Evolutionary conservation across 2,113 vertebrate genomes (phyloP), one percentile per base, ranked within the genome.

Genomic region (Micronycteris hirsuta): DNA sequence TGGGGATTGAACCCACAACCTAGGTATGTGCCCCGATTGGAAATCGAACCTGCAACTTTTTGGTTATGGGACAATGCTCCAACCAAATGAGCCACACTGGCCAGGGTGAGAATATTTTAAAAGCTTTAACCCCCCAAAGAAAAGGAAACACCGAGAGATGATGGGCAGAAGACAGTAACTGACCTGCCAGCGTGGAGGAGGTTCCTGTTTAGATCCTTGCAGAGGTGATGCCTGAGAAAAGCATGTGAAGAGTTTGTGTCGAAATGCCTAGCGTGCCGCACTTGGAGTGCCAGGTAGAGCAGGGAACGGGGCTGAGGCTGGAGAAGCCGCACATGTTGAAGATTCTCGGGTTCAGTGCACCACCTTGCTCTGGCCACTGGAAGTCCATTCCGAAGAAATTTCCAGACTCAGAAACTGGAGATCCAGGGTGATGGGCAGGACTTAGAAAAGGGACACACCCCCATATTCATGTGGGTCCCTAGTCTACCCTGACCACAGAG

Each of bases 231-330:
- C 28, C 92, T 1, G 15, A 28, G 76, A n/a, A 52, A 81, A 28
- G 28, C 85, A 9, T 5, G 38, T 15, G 41, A 20, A 19, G 20
- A 28, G 2, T 3, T 28, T 11, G 56, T 45, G 58, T 56, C 0
- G 0, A 24, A 38, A 56, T 8, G 0, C 16, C n/a, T 9, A 43
- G 31, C 0, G 0, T 16, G 24, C 38, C 5, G 7, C 74, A 54
- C 12, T 0, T 33, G 24, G 45, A 43, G 61, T 5, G 7, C 61
- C 61, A 24, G 83, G 63, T 20, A 24, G 3, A 13, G 49, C 15
- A 9, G 38, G 54, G n/a, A 76, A 24, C 7, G 4, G 20, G 10
- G 38, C 22, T 20, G 36, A 49, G 61, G 26, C 28, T 12, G 47
- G 68, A 63, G 33, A 89, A 70, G 71, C 33, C 8, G 17, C 24